phyloP scores from a whole-genome alignment of 2,113 vertebrate genomes.

The Calidris pygmaea region DNA sequence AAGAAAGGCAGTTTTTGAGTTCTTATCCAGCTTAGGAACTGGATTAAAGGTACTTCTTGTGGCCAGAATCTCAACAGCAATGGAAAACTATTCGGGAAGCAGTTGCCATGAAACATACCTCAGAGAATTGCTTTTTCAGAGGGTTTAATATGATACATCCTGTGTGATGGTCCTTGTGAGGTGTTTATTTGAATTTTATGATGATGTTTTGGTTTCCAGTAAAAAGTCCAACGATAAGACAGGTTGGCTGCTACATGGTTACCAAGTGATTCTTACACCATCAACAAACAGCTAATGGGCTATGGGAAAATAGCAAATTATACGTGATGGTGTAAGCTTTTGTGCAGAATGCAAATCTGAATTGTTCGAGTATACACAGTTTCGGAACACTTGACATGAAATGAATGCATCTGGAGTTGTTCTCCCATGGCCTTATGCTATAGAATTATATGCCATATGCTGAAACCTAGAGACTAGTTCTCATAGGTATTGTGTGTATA shows the following conservation, averaged over 20 bases:
- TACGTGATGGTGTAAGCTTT: not conserved
- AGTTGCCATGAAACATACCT: not conserved
- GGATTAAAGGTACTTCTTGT: not conserved
- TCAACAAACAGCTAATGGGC: not conserved
- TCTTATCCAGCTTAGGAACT: not conserved
- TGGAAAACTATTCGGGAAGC: conserved; percentile 25
- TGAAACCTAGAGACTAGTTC: not conserved
- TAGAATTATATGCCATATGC: not conserved
- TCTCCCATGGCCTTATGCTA: not conserved
- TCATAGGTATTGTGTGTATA: not conserved
- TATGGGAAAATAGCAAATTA: not conserved
- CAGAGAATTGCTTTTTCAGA: not conserved
- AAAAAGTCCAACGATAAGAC: not conserved
- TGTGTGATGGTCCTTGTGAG: not conserved
- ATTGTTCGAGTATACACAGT: not conserved
- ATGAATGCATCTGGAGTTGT: not conserved
- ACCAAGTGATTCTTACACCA: not conserved
- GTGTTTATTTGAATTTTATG: conserved; percentile 20
- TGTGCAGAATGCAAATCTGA: not conserved
- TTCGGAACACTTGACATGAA: not conserved
- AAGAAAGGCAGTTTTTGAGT: not conserved
- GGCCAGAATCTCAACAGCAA: not conserved
- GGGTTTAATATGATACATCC: not conserved
- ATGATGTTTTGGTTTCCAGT: conserved; percentile 1
- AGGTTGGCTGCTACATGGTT: not conserved